These are phyloP conservation scores for Gymnoscopelus braueri DNA, from an alignment of 2,797 vertebrate species.

Conservation along the genomic window DNA sequence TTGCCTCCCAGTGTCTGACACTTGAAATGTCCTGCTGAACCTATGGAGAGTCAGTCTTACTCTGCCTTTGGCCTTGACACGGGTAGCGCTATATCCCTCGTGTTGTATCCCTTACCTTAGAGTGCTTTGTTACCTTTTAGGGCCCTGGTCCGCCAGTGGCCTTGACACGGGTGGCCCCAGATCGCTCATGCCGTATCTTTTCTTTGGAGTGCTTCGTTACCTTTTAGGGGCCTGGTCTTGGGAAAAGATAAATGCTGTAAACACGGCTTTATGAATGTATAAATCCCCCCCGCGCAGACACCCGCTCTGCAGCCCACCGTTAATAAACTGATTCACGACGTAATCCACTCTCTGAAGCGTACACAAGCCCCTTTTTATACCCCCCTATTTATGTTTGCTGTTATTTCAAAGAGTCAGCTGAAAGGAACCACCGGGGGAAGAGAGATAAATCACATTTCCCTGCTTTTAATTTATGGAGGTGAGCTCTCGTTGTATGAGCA, in stretches of 20 bases:
- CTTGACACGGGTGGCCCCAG: constrained; percentile 59
- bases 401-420: constrained; percentile 81
- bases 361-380: constrained; percentile 70
- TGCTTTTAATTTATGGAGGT: constrained; percentile 74
- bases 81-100: too few relatives aligned
- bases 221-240: constrained; percentile 68
- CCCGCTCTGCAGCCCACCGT: constrained; percentile 58
- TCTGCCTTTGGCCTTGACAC: too few relatives aligned
- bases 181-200: constrained; percentile 71
- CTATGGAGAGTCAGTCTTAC: constrained; percentile 29
- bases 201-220: constrained; percentile 73
- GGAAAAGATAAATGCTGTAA: constrained; percentile 81
- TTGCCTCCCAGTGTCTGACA: too few relatives aligned
- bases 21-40: too few relatives aligned
- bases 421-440: constrained; percentile 68
- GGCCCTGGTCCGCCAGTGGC: constrained; percentile 37
- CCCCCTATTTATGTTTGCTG: constrained; percentile 79
- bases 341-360: constrained; percentile 77
- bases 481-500: constrained; percentile 60
- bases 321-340: constrained; percentile 83
- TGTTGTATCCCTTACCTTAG: too few relatives aligned
- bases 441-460: constrained; percentile 77
- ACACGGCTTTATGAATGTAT: constrained; percentile 82
- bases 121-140: too few relatives aligned
- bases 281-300: constrained; percentile 67